Evolutionary conservation across 1,140 invertebrate genomes (phyloP).

Genomic region (Ceratina australensis): DNA sequence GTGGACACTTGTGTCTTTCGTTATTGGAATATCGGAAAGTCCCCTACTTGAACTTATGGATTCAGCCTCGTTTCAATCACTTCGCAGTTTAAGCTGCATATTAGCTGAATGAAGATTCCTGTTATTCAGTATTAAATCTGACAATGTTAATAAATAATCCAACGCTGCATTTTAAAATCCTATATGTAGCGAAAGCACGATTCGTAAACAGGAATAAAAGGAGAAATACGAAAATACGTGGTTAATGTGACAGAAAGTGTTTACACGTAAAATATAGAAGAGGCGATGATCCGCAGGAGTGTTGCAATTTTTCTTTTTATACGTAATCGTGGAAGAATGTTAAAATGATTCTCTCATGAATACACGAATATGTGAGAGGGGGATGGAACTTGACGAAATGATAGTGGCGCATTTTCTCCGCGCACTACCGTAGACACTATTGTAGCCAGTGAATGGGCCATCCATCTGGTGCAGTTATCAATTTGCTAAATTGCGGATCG

Average conservation of each 20-base stretch:
- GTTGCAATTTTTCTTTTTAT: too few relatives aligned
- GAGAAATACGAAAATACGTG: too few relatives aligned
- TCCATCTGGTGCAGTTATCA: conserved; percentile 75
- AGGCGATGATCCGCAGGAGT: too few relatives aligned
- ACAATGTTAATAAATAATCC: conserved; percentile 3
- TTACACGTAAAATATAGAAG: too few relatives aligned
- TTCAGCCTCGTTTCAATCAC: not conserved
- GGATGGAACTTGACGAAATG: conserved; percentile 53
- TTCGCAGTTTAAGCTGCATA: not conserved
- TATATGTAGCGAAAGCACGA: not conserved
- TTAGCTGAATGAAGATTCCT: not conserved
- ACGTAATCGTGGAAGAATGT: too few relatives aligned
- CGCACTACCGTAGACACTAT: conserved; percentile 18
- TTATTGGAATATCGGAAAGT: conserved; percentile 17
- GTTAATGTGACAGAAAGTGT: too few relatives aligned
- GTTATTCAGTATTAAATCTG: not conserved
- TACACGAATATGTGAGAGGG: too few relatives aligned
- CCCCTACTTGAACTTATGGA: not conserved
- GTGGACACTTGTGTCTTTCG: conserved; percentile 1
- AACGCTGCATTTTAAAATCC: not conserved
- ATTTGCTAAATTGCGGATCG: conserved; percentile 78
- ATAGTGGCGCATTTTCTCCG: conserved; percentile 8
- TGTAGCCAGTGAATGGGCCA: conserved; percentile 53
- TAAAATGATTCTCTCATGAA: too few relatives aligned
- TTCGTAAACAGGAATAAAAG: too few relatives aligned